Base-by-base conservation (phyloP, 2,797 vertebrate species). In the Tenualosa ilisha region DNA sequence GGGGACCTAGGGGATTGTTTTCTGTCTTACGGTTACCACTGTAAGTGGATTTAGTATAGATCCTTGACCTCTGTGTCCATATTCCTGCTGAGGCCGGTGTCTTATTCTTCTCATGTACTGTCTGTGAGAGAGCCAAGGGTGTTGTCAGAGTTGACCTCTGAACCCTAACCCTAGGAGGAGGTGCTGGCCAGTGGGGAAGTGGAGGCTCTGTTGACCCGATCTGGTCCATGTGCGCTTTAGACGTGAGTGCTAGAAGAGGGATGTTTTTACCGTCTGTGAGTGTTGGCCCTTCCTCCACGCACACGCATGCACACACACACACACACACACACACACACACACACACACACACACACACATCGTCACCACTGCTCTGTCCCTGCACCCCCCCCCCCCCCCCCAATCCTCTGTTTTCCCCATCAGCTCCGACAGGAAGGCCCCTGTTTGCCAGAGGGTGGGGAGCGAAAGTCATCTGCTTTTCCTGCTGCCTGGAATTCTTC, bases 361-460 rank as follows among this genome's bases (percentile, higher is more conserved):
- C n/a, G 0, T 24, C 3, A n/a, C n/a, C 24, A 31, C 31, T 0
- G 0, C 31, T 31, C 31, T 31, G 31, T n/a, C n/a, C n/a, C n/a
- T n/a, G 11, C 2, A 2, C 12, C 65, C 8, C 51, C 8, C 51
- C 8, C 13, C 13, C 15, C 53, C 53, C 15, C 12, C 72, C 61
- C 65, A 65, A 43, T 79, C 68, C 88, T 84, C 88, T 90, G 91
- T 84, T 90, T 91, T 91, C 79, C 85, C 86, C 87, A 92, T 92
- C 86, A 90, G 79, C 59, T 53, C 22, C 31, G 46, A 82, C 75
- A 92, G 91, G 89, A 93, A 93, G 90, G 87, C 89, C 86, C 86
- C 87, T 81, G 37, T 82, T 85, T 88, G 81, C 90, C 87, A 88
- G 49, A 37, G 87, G 86, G 83, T 87, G 89, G 84, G 68, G 83